A percentile compares a stretch with the other conserved stretches of the same genome.
Conservation (phyloP, 2,113 vertebrate species). For the Tyrannus savana region DNA sequence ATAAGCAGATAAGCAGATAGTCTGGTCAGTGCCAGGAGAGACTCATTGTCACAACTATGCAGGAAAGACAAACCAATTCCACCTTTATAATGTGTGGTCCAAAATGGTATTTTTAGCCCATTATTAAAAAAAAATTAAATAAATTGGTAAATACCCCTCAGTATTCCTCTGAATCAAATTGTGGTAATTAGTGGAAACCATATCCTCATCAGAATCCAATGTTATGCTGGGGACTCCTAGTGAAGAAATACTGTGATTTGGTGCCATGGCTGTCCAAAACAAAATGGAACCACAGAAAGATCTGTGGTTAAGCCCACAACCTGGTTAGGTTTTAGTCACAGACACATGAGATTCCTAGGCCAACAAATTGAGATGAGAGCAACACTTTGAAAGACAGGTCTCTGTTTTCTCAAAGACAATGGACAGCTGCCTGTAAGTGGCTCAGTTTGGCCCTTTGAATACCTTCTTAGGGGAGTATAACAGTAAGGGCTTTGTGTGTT, state of each 20-base stretch:
- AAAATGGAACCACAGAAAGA: neutral
- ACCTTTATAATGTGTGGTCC: neutral
- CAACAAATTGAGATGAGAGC: neutral
- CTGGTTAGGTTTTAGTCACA: neutral
- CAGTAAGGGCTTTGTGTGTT: fast-evolving
- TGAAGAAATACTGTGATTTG: neutral
- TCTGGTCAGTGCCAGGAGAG: neutral
- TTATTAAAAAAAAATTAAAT: neutral
- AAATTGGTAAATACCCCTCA: neutral
- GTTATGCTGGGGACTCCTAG: neutral
- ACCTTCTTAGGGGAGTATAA: neutral
- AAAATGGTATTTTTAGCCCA: neutral
- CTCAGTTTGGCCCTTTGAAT: neutral
- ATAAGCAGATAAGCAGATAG: neutral
- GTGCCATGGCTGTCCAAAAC: neutral
- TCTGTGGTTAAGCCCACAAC: neutral
- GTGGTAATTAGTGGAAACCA: neutral
- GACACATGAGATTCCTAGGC: fast-evolving
- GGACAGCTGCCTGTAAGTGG: fast-evolving
- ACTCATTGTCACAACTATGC: neutral
- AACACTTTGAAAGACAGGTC: neutral
- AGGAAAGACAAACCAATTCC: neutral
- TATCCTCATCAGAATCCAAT: neutral
- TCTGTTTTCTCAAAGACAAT: neutral
- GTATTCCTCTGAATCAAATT: neutral